Evolutionary conservation across 1,140 invertebrate genomes (phyloP).

Genomic region (Globodera ellingtonae): DNA sequence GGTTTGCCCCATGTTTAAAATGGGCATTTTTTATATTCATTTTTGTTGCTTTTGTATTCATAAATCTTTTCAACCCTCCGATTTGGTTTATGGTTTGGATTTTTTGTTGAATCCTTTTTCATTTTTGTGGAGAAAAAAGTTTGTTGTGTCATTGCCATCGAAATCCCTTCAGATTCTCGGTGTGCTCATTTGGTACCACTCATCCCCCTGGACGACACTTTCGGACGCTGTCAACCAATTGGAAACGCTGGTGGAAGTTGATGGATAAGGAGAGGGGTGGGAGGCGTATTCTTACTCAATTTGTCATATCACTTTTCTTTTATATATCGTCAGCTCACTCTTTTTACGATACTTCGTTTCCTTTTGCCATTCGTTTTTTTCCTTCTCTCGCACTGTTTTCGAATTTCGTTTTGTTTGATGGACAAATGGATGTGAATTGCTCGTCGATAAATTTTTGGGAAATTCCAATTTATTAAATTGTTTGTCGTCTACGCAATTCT

Average conservation of each 20-base stretch:
- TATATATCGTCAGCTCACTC: neutral
- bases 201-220: constrained; percentile 21
- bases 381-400: neutral
- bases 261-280: neutral
- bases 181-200: constrained; percentile 26
- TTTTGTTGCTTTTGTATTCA: too few relatives aligned
- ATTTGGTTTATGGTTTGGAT: too few relatives aligned
- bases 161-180: constrained; percentile 5
- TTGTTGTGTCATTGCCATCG: neutral
- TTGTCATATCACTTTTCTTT: neutral
- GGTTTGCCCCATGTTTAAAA: neutral
- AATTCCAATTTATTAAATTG: too few relatives aligned
- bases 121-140: neutral
- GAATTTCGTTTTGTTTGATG: too few relatives aligned
- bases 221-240: neutral
- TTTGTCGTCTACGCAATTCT: too few relatives aligned
- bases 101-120: neutral
- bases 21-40: neutral
- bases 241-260: neutral
- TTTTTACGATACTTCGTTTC: neutral
- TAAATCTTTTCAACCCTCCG: too few relatives aligned
- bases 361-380: neutral
- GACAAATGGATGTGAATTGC: too few relatives aligned
- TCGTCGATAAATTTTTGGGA: too few relatives aligned
- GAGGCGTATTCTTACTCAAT: neutral